Base-by-base conservation (phyloP, 2,888 invertebrate species). In the Cinara cedri region DNA sequence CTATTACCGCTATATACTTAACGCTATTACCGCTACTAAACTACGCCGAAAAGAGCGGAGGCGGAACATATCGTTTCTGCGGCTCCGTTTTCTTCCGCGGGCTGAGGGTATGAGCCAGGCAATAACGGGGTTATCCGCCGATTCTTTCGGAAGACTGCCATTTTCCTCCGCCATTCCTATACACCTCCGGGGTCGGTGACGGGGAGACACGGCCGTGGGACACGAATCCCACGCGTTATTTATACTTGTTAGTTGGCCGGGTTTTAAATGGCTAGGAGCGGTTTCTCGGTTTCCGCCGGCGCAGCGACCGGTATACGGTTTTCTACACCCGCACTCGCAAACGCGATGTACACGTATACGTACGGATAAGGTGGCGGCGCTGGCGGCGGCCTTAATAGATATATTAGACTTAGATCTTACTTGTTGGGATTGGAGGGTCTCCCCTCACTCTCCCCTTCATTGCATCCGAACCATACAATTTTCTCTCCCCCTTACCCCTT, bases 211-310 rank as follows among this genome's bases (percentile, higher is more conserved):
- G 62, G 49, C 49, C 62, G 62, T 49, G 62, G 72, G 49, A 62
- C 42, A 19, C 72, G 63, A 62, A 63, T 65, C 63, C 54, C 65
- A 13, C 54, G 75, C 75, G 75, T 66, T 66, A 76, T 76, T 76
- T 76, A 76, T 66, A 66, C 75, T 66, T 44, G 75, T 76, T 76
- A 76, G 75, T 55, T 76, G 75, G 75, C 75, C n/a, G 55, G 65
- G 42, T 55, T 44, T 76, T 66, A 76, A 66, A 76, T 46, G 24
- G n/a, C 75, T 24, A 44, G 44, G 66, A n/a, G 51, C 51, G n/a
- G n/a, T n/a, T 46, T 19, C 51, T 13, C 72, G 62, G 51, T n/a
- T 44, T 24, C 26, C 19, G 44, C 21, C 34, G 57, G n/a, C n/a
- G n/a, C n/a, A n/a, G n/a, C n/a, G n/a, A n/a, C n/a, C n/a, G n/a